Percentiles rank a stretch among this genome's conserved stretches.
These are phyloP conservation scores for Hipparchia sbordonii DNA, from an alignment of 2,888 invertebrate genomes.

Conservation along the genomic window DNA sequence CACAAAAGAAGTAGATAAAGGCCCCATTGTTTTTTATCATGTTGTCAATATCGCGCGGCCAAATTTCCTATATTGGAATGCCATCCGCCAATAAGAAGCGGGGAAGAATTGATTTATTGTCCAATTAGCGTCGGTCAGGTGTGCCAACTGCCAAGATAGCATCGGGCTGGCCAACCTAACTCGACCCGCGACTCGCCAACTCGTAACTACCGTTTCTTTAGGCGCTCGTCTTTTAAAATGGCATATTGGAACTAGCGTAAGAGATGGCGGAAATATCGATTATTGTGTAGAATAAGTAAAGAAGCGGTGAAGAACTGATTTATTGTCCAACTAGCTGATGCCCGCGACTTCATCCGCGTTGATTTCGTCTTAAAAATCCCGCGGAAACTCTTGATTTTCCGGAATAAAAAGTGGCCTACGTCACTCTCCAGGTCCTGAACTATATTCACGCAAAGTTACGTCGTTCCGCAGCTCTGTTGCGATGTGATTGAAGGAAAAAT, in stretches of 20 bases:
- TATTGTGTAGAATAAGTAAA: conserved; percentile 43
- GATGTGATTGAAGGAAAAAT: too few relatives aligned
- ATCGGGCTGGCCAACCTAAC: conserved; percentile 81
- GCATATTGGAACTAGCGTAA: conserved; percentile 72
- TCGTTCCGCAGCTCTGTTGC: too few relatives aligned
- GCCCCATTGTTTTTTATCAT: conserved; percentile 81
- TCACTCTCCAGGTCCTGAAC: too few relatives aligned
- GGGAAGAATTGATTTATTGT: conserved; percentile 83
- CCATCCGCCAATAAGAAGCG: conserved; percentile 83
- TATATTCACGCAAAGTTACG: too few relatives aligned
- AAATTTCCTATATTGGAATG: conserved; percentile 84
- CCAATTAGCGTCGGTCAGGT: conserved; percentile 84
- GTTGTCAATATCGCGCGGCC: conserved; percentile 83
- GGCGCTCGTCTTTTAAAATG: conserved; percentile 77
- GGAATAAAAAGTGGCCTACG: too few relatives aligned
- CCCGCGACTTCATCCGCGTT: too few relatives aligned
- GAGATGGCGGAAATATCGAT: not conserved
- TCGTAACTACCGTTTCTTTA: conserved; percentile 75
- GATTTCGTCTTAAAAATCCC: too few relatives aligned
- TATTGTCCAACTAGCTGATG: conserved; percentile 68
- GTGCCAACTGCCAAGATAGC: conserved; percentile 83
- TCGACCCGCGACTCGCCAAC: conserved; percentile 47
- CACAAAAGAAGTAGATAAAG: conserved; percentile 82
- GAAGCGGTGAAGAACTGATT: conserved; percentile 83
- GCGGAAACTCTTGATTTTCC: too few relatives aligned